Evolutionary conservation across 2,888 invertebrate species (phyloP), one percentile per base, ranked within the genome.

Genomic region (Therioaphis trifolii): DNA sequence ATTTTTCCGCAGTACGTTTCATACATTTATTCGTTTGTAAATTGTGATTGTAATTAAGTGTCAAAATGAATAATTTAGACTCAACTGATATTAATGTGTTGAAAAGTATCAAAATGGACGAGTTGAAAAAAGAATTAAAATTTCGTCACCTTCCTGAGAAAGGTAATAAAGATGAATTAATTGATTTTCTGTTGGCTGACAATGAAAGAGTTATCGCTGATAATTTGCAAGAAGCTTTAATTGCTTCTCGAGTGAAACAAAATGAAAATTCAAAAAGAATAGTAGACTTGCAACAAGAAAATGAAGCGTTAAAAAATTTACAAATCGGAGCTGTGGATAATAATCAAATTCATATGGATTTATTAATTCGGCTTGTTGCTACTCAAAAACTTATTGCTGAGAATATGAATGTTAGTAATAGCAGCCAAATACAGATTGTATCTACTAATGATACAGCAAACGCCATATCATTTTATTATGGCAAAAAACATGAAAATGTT

Each of bases 401-500:
- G 7, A 55, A 35, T 21, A n/a, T 55, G 14, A 35, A 4, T 27
- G 0, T 1, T 0, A 74, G 35, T n/a, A n/a, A n/a, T 55, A 74
- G 35, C 14, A 52, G 74, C 15, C 14, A 55, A 35, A n/a, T 55
- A 14, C 52, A 55, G 11, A 55, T 74, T n/a, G 14, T 27, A 35
- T 66, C 55, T 35, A 74, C 55, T 12, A 29, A 35, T 14, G 9
- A 55, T 11, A 74, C 55, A 35, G 49, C 52, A 14, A 35, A 12
- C 35, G 27, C 74, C 18, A 74, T 74, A 35, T 35, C 74, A 29
- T 35, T 29, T 3, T 66, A 29, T 14, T 4, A 55, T 3, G 29
- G 55, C 7, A 74, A 74, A 52, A 74, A 55, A 11, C 55, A 74
- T 35, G 35, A 74, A 74, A 74, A 55, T 35, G 35, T 55, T 40